A percentile compares a stretch with the other conserved stretches of the same genome.
Evolutionary conservation across 2,797 vertebrate genomes (phyloP).

Genomic region (Pantherophis alleghaniensis): DNA sequence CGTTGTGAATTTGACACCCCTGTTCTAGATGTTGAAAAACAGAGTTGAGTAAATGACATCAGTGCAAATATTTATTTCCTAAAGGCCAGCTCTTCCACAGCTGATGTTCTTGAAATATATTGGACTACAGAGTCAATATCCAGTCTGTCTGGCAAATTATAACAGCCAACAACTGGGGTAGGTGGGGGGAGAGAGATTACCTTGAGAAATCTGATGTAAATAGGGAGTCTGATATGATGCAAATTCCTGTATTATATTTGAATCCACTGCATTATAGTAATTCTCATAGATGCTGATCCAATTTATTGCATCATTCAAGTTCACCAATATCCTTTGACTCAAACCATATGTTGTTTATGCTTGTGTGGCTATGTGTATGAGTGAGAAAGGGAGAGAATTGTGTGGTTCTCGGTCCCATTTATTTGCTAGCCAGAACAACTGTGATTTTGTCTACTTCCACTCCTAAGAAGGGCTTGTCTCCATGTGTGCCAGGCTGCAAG

Average conservation of each 20-base stretch:
- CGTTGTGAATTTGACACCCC: not conserved
- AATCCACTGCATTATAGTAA: not conserved
- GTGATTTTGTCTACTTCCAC: constrained; percentile 9
- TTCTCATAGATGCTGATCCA: not conserved
- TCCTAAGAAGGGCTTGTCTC: not conserved
- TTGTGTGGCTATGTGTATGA: not conserved
- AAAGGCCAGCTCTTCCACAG: not conserved
- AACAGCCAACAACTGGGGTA: not conserved
- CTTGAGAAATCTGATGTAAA: not conserved
- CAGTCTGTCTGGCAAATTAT: not conserved
- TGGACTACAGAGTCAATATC: not conserved
- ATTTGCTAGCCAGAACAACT: not conserved
- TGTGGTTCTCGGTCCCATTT: not conserved
- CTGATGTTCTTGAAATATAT: not conserved
- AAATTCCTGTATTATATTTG: not conserved
- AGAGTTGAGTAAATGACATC: not conserved
- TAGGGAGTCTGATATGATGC: not conserved
- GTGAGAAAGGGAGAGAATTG: not conserved
- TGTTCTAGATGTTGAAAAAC: not conserved
- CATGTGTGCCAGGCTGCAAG: constrained; percentile 11
- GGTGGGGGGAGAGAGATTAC: not conserved
- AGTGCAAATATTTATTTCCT: not conserved
- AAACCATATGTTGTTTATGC: not conserved
- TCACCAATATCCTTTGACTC: not conserved
- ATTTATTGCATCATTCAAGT: not conserved